These are phyloP conservation scores for Frankliniella intonsa DNA, from an alignment of 2,888 invertebrate genomes.

Conservation along the genomic window DNA sequence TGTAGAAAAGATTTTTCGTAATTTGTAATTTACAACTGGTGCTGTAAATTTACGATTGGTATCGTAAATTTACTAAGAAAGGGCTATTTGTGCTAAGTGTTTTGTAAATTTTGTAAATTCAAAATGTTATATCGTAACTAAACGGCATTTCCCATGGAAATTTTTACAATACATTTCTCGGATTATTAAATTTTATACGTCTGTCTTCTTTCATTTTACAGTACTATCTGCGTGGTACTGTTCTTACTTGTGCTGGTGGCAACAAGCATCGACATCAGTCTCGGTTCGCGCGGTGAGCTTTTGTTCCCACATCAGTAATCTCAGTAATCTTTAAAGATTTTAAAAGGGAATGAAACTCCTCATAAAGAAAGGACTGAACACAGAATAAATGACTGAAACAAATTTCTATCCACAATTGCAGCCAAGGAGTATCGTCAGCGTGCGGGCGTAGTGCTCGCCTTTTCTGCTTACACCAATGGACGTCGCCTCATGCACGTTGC, in stretches of 20 bases:
- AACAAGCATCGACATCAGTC: background rate
- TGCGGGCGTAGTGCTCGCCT: constrained; percentile 40
- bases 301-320: too few species aligned
- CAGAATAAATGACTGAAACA: background rate
- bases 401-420: background rate
- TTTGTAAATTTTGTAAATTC: too few species aligned
- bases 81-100: too few species aligned
- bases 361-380: background rate
- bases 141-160: too few species aligned
- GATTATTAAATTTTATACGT: background rate
- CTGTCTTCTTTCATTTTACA: background rate
- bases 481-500: constrained; percentile 44
- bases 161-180: too few species aligned
- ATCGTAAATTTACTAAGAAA: too few species aligned
- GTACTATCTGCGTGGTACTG: background rate
- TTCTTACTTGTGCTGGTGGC: background rate
- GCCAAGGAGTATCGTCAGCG: background rate
- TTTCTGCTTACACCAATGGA: constrained; percentile 47
- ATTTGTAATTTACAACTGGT: too few species aligned
- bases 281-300: background rate
- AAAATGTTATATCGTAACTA: too few species aligned
- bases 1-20: too few species aligned
- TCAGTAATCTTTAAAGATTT: too few species aligned
- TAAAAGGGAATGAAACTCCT: background rate
- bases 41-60: too few species aligned